Base-by-base conservation (phyloP, 2,888 invertebrate species). In the Xestia rhomboidea region DNA sequence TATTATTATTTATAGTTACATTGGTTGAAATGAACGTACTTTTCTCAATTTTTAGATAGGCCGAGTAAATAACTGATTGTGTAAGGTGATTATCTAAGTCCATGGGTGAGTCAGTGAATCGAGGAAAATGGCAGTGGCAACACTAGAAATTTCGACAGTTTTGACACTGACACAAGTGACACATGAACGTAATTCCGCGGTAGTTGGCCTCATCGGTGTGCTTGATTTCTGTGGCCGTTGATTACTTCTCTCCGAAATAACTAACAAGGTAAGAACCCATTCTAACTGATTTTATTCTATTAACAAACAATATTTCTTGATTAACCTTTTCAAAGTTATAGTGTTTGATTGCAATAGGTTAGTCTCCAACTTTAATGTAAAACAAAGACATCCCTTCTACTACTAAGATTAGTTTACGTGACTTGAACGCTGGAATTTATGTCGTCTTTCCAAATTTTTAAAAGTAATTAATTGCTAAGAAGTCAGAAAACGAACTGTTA, bases 351-450 rank as follows among this genome's bases (percentile, higher is more conserved):
- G 21, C 1, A 10, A 57, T 44, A 30, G 10, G n/a, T 5, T 66
- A 79, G 11, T 73, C 8, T 34, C 27, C 18, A 62, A 67, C 41
- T 62, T 6, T 11, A 46, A 49, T 54, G 44, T 68, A 51, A 63
- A 70, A 83, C 70, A 79, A 81, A 82, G 80, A 51, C 64, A 63
- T 72, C 49, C 67, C 6, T 34, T 34, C 34, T 76, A 71, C 68
- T 64, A 81, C 68, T 71, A 80, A 81, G 73, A 64, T 77, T 68
- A 76, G 73, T 83, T 84, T 73, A 54, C 41, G 63, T 79, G 84
- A 76, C 60, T 80, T 62, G 24, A 38, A 46, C 18, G 34, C 46
- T 51, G 30, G 64, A 74, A 77, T 74, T 54, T 41, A 38, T 24
- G 57, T 30, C 15, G 49, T 54, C n/a, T 74, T 57, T 70, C 24